phyloP scores from a whole-genome alignment of 2,888 invertebrate species.

The Entomobrya proxima region DNA sequence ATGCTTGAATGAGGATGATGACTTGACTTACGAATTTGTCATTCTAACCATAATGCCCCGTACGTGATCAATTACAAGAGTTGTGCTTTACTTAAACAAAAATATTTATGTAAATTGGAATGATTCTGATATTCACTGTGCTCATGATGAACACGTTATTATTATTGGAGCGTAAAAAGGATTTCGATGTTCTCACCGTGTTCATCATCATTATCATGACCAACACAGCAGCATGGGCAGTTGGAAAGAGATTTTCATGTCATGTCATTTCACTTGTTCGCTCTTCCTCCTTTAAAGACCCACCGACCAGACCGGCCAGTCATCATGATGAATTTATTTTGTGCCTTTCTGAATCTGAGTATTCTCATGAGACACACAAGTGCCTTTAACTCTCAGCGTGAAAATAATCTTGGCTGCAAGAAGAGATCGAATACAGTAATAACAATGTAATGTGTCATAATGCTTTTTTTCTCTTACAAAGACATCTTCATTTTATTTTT shows the following conservation, averaged over 20 bases:
- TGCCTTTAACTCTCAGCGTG: conserved; percentile 11
- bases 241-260: conserved; percentile 4
- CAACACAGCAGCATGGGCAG: not conserved
- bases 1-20: conserved; percentile 26
- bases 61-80: conserved; percentile 30
- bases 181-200: conserved; percentile 39
- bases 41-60: not conserved
- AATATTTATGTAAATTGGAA: conserved; percentile 24
- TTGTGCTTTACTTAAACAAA: conserved; percentile 25
- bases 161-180: conserved; percentile 53
- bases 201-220: conserved; percentile 3
- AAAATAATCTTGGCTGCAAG: not conserved
- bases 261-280: conserved; percentile 20
- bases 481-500: conserved; percentile 40
- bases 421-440: not conserved
- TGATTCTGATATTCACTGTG: conserved; percentile 5
- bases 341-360: not conserved
- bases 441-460: conserved; percentile 52
- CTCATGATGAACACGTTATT: conserved; percentile 35
- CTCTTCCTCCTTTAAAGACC: not conserved
- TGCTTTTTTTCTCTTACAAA: conserved; percentile 7
- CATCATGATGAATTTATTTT: conserved; percentile 29
- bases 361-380: not conserved
- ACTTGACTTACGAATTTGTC: conserved; percentile 49
- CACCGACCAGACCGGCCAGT: too few relatives aligned